phyloP scores from a whole-genome alignment of 2,113 vertebrate genomes.

The Willisornis vidua region DNA sequence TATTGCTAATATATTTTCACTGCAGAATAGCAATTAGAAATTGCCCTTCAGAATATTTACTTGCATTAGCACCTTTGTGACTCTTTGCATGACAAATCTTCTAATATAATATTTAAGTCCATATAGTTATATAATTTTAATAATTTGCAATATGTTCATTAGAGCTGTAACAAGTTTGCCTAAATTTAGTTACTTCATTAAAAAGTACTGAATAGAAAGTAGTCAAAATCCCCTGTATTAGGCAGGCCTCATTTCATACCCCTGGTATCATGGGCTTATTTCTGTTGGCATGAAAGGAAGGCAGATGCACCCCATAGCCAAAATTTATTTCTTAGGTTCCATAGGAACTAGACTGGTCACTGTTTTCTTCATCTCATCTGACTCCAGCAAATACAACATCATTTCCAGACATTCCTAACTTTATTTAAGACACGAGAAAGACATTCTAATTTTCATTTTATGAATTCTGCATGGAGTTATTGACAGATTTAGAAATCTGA shows the following conservation, averaged over 20 bases:
- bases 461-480: neutral
- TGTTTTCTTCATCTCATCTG: slow-evolving; percentile 63
- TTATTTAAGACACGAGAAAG: slow-evolving; percentile 42
- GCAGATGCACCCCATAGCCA: neutral
- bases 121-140: slow-evolving; percentile 70
- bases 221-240: slow-evolving; percentile 54
- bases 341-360: neutral
- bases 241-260: neutral
- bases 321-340: neutral
- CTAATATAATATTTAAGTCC: slow-evolving; percentile 60
- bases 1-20: neutral
- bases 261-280: neutral
- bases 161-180: slow-evolving; percentile 62
- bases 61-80: slow-evolving; percentile 56
- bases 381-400: slow-evolving; percentile 43
- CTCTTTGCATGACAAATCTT: slow-evolving; percentile 50
- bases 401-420: slow-evolving; percentile 47
- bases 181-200: slow-evolving; percentile 76
- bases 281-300: neutral
- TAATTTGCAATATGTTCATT: slow-evolving; percentile 68
- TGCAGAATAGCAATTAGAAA: slow-evolving; percentile 39
- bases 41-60: slow-evolving; percentile 38
- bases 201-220: slow-evolving; percentile 73
- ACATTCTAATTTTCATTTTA: slow-evolving; percentile 21
- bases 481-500: slow-evolving; percentile 9